These are phyloP conservation scores for Lypha dubia DNA, from an alignment of 2,888 invertebrate genomes.

Conservation along the genomic window DNA sequence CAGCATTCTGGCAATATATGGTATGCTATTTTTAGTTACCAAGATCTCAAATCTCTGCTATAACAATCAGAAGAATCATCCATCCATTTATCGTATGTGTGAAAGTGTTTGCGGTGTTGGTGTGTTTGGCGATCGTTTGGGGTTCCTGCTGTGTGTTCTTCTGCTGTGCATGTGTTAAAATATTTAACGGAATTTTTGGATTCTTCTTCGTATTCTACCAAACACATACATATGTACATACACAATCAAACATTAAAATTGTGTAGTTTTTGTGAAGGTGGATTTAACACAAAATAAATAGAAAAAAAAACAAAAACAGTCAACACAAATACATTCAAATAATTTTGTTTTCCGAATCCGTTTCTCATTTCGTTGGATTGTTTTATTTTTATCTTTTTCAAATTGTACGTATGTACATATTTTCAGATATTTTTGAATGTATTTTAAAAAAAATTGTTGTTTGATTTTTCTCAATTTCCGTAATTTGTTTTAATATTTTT, in stretches of 20 bases:
- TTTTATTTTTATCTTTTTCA: constrained; percentile 69
- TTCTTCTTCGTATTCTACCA: constrained; percentile 50
- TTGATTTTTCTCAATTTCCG: constrained; percentile 68
- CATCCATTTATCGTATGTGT: constrained; percentile 6
- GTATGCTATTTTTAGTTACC: constrained; percentile 65
- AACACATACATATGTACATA: constrained; percentile 43
- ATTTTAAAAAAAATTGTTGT: constrained; percentile 31
- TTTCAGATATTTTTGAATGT: constrained; percentile 30
- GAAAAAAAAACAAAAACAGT: constrained; percentile 19
- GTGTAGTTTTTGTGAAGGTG: constrained; percentile 49
- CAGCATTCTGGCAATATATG: constrained; percentile 1
- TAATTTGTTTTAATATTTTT: constrained; percentile 69
- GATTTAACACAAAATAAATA: constrained; percentile 42
- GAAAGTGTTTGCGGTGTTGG: constrained; percentile 47
- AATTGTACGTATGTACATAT: constrained; percentile 4
- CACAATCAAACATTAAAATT: constrained; percentile 7
- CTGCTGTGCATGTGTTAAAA: constrained; percentile 54
- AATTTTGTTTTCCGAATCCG: constrained; percentile 58
- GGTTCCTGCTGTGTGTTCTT: constrained; percentile 40
- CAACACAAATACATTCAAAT: constrained; percentile 51
- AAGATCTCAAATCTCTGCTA: constrained; percentile 57
- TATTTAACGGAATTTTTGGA: constrained; percentile 70
- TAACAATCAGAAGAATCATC: constrained; percentile 31
- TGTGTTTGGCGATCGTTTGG: constrained; percentile 32
- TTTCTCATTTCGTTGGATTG: constrained; percentile 48